Conservation (phyloP, 2,113 vertebrate species). For the Okapia johnstoni region DNA sequence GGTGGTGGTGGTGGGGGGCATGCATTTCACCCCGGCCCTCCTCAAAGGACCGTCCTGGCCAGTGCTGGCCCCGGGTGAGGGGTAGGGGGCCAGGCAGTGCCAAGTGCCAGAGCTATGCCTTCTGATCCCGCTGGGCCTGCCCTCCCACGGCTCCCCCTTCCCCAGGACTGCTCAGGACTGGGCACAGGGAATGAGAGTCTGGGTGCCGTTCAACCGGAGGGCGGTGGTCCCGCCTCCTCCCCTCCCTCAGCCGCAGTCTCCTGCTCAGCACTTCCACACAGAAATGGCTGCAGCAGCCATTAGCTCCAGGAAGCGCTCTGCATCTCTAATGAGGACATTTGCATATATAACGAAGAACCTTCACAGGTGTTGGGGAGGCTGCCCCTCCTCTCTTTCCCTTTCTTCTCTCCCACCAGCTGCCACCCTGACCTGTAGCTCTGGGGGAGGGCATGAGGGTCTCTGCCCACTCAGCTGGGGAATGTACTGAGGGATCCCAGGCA, state of each 20-base stretch:
- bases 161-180: background rate
- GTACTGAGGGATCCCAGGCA: background rate
- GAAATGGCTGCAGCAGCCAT: conserved; percentile 21
- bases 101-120: background rate
- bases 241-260: background rate
- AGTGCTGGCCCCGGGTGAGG: background rate
- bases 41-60: background rate
- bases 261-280: background rate
- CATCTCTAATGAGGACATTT: conserved; percentile 72
- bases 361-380: conserved; percentile 66
- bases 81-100: background rate
- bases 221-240: background rate
- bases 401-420: conserved; percentile 48
- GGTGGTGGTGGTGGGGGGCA: accelerated
- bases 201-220: background rate
- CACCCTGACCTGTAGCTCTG: conserved; percentile 55
- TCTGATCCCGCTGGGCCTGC: background rate
- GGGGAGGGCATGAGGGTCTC: background rate
- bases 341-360: conserved; percentile 66
- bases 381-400: conserved; percentile 19
- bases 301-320: conserved; percentile 46
- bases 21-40: background rate
- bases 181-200: background rate
- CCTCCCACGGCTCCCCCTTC: background rate
- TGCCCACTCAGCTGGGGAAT: background rate